Percentiles rank a stretch among this genome's conserved stretches.
phyloP scores from a whole-genome alignment of 1,140 invertebrate species.

The Drosophila murphyi region DNA sequence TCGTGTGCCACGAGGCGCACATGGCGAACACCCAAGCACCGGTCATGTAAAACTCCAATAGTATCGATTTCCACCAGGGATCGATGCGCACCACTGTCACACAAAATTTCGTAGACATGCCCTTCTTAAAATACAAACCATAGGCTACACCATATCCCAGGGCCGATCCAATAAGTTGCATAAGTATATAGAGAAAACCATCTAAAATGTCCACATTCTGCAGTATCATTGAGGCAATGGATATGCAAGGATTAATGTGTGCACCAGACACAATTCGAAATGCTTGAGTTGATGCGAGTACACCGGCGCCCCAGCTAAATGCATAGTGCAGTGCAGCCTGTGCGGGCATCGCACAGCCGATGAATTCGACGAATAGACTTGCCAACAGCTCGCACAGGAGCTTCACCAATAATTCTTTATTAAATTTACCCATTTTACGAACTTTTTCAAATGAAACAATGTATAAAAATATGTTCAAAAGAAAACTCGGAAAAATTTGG shows the following conservation, averaged over 20 bases:
- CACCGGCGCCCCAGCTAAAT: constrained; percentile 20
- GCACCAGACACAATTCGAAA: constrained; percentile 38
- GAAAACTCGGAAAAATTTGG: constrained; percentile 11
- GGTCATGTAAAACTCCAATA: constrained; percentile 28
- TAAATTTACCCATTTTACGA: constrained; percentile 5
- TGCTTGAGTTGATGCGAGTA: constrained; percentile 20
- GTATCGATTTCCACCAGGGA: constrained; percentile 17
- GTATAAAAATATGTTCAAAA: background rate
- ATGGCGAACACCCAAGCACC: constrained; percentile 36
- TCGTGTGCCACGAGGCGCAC: constrained; percentile 27
- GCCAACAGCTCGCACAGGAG: constrained; percentile 22
- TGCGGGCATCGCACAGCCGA: constrained; percentile 8
- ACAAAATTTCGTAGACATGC: background rate
- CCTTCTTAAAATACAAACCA: background rate
- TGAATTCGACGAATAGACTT: constrained; percentile 14
- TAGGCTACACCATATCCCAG: constrained; percentile 7
- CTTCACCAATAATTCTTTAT: constrained; percentile 16
- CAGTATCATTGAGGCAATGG: constrained; percentile 33
- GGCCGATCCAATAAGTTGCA: constrained; percentile 13
- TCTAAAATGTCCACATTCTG: background rate
- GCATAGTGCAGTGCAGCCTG: background rate
- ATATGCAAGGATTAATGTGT: constrained; percentile 34
- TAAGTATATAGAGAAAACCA: constrained; percentile 20
- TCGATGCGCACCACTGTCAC: background rate
- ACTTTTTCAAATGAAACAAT: background rate